These are phyloP conservation scores for Lycorma delicatula DNA, from an alignment of 1,140 invertebrate species.

Conservation along the genomic window DNA sequence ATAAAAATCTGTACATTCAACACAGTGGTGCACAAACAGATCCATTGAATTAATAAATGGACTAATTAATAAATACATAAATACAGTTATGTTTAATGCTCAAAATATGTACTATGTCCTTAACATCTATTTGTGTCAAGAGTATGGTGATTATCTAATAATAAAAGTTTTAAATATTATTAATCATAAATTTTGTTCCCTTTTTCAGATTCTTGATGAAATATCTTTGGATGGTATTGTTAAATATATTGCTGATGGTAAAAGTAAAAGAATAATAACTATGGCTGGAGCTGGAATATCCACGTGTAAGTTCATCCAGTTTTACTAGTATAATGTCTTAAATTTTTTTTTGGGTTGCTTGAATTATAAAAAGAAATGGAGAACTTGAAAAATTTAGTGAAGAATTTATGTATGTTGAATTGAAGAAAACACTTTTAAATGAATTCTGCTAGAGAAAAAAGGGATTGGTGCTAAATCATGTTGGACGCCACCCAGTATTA, in stretches of 20 bases:
- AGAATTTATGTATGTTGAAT: neutral
- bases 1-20: no score
- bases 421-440: neutral
- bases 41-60: no score
- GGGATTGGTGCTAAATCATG: neutral
- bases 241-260: slow-evolving; percentile 59
- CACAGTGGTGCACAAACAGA: no score
- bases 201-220: slow-evolving; percentile 43
- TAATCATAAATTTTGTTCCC: no score
- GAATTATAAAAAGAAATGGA: neutral
- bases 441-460: neutral
- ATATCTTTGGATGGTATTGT: slow-evolving; percentile 57
- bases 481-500: no score
- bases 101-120: no score
- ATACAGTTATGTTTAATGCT: no score
- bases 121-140: no score
- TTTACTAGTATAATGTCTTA: slow-evolving; percentile 6
- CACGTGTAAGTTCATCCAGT: slow-evolving; percentile 57
- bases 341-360: neutral
- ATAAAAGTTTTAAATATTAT: no score
- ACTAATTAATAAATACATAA: no score
- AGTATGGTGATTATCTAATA: no score
- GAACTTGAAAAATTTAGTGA: neutral
- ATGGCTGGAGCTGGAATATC: slow-evolving; percentile 93
- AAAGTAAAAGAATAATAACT: slow-evolving; percentile 80